phyloP scores from a whole-genome alignment of 1,140 invertebrate species.

The Agrilus planipennis region DNA sequence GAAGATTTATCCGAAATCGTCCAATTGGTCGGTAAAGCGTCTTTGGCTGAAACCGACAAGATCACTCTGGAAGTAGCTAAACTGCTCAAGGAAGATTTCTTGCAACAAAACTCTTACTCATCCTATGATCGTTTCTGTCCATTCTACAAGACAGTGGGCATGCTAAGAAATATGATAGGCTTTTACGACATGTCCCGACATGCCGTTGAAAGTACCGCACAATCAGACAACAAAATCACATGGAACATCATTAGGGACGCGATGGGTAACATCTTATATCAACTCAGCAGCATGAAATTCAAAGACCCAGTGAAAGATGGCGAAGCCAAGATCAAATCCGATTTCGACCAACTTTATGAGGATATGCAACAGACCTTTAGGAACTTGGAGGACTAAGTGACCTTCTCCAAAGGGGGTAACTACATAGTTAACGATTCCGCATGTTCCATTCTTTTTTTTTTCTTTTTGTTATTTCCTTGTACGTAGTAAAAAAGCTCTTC shows the following conservation, averaged over 20 bases:
- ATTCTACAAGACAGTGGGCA: slow-evolving; percentile 99
- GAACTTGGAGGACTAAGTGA: slow-evolving; percentile 98
- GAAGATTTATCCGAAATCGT: slow-evolving; percentile 99
- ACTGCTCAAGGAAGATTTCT: slow-evolving; percentile 97
- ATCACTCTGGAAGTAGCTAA: slow-evolving; percentile 98
- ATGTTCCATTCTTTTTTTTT: background rate
- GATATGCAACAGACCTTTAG: slow-evolving; percentile 95
- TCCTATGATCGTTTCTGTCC: slow-evolving; percentile 75
- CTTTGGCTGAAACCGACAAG: slow-evolving; percentile 96
- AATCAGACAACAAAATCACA: slow-evolving; percentile 98
- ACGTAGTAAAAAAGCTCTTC: background rate
- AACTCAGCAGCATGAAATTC: slow-evolving; percentile 99
- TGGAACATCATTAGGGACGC: slow-evolving; percentile 95
- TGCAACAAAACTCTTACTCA: slow-evolving; percentile 88
- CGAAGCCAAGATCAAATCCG: slow-evolving; percentile 91
- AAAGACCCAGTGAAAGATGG: slow-evolving; percentile 98
- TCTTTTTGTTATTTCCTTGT: background rate
- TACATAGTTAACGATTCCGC: background rate
- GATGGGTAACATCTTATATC: slow-evolving; percentile 93
- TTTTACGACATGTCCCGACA: slow-evolving; percentile 98
- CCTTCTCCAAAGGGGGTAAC: background rate
- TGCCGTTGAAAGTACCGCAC: slow-evolving; percentile 93
- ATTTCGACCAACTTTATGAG: slow-evolving; percentile 92
- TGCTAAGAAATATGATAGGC: slow-evolving; percentile 96
- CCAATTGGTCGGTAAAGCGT: slow-evolving; percentile 97